Conservation (phyloP, 2,888 invertebrate genomes). For the Entomobrya multifasciata region DNA sequence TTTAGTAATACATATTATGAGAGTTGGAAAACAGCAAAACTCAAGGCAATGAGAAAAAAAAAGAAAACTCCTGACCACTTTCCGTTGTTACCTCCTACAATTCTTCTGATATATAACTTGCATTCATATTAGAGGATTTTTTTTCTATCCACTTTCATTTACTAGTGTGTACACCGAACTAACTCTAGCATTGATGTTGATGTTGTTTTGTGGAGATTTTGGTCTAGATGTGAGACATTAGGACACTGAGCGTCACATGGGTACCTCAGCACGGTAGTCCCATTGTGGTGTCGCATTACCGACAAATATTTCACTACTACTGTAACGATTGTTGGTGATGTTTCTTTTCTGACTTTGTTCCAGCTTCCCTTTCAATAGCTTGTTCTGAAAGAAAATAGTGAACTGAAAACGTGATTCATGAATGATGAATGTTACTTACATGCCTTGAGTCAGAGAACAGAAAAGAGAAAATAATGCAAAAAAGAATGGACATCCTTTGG, state of each 20-base stretch:
- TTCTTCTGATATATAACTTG: no score
- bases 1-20: slow-evolving; percentile 49
- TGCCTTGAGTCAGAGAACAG: slow-evolving; percentile 22
- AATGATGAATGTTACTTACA: slow-evolving; percentile 69
- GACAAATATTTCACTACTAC: neutral
- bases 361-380: slow-evolving; percentile 35
- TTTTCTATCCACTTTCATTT: slow-evolving; percentile 31
- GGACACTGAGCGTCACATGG: slow-evolving; percentile 51
- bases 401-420: slow-evolving; percentile 63
- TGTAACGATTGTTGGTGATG: slow-evolving; percentile 14
- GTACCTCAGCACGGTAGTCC: slow-evolving; percentile 39
- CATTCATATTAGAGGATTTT: neutral
- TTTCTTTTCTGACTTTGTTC: no score
- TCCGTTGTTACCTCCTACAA: neutral
- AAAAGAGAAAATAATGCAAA: slow-evolving; percentile 32
- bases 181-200: neutral
- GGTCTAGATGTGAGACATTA: slow-evolving; percentile 47
- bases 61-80: slow-evolving; percentile 10
- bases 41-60: neutral
- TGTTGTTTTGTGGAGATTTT: slow-evolving; percentile 13
- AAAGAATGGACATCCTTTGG: slow-evolving; percentile 24
- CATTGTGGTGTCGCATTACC: slow-evolving; percentile 58
- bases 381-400: slow-evolving; percentile 42
- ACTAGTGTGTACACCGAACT: neutral
- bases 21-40: slow-evolving; percentile 27